A percentile compares a stretch with the other conserved stretches of the same genome.
These are phyloP conservation scores for Platichthys stellatus DNA, from an alignment of 2,113 vertebrate species.

Conservation along the genomic window DNA sequence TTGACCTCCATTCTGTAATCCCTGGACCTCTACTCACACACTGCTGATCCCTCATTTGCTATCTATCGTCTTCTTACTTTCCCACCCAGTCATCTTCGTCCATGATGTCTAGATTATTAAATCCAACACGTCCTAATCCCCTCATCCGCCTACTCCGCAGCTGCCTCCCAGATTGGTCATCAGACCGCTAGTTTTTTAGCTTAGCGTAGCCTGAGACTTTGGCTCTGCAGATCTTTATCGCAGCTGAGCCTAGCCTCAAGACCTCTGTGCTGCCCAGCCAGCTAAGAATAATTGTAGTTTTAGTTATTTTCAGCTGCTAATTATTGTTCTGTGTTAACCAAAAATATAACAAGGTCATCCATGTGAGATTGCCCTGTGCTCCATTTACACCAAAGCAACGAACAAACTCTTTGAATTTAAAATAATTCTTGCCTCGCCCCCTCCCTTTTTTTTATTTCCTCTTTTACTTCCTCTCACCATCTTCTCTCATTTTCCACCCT, in stretches of 20 bases:
- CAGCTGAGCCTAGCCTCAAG: constrained; percentile 41
- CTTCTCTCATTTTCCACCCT: background rate
- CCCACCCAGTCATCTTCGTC: constrained; percentile 54
- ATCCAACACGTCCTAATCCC: constrained; percentile 72
- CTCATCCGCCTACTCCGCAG: constrained; percentile 55
- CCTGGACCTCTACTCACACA: constrained; percentile 64
- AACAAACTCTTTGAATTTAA: background rate
- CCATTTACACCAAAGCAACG: background rate
- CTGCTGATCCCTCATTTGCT: constrained; percentile 70
- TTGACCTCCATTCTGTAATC: constrained; percentile 71
- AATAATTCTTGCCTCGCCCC: background rate
- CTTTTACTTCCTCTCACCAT: background rate
- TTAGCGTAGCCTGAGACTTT: constrained; percentile 21
- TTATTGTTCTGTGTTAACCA: constrained; percentile 18
- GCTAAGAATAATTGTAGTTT: constrained; percentile 17
- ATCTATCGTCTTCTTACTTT: constrained; percentile 58
- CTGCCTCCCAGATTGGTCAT: constrained; percentile 64
- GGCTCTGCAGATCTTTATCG: constrained; percentile 37
- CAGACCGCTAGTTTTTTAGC: constrained; percentile 49
- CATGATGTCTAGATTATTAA: constrained; percentile 67
- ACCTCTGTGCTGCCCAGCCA: constrained; percentile 33
- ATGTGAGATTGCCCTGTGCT: background rate
- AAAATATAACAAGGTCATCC: background rate
- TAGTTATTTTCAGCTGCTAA: constrained; percentile 21
- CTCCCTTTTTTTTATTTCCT: background rate